Base-by-base conservation (phyloP, 2,113 vertebrate genomes). In the Plotosus lineatus region DNA sequence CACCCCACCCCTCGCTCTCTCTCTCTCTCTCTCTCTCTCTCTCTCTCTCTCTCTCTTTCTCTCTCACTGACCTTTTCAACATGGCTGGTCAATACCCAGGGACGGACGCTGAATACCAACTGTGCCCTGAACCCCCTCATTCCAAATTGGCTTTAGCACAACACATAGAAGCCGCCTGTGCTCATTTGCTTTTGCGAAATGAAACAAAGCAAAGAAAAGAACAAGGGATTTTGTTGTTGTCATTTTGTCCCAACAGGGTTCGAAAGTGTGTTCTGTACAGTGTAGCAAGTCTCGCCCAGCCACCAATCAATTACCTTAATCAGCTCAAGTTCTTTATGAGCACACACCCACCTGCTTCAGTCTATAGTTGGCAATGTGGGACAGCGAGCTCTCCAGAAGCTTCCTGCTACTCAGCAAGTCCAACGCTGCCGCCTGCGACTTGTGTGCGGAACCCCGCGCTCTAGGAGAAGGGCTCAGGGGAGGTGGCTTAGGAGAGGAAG, bases 341-440 rank as follows among this genome's bases (percentile, higher is more conserved):
- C 26, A 21, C 42, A n/a, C 6, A 85, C 94, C 92, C 80, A 98
- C 98, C 96, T 96, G 95, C 91, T 98, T 98, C 82, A 95, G 93
- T 89, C 95, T 94, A 86, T 94, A 92, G 93, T 98, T 95, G 77
- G 91, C 95, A 93, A 96, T 94, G 92, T 96, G 93, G 74, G 92
- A 90, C 82, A 94, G 85, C 77, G 96, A 91, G 86, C 95, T 95
- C 90, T 98, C 96, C 91, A 97, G 94, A 93, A 94, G 94, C 94
- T 96, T 97, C 95, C 95, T 96, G 84, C 95, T 95, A 88, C 88
- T 66, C 75, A 79, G 79, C 56, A 85, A 23, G 21, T 87, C 87
- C 85, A 86, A 89, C 58, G 85, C 77, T 38, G 84, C 78, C 78
- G 89, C 91, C 79, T 83, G 82, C 0, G 84, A 78, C 74, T 84